phyloP scores from a whole-genome alignment of 1,140 invertebrate species.

The Eurosta solidaginis region DNA sequence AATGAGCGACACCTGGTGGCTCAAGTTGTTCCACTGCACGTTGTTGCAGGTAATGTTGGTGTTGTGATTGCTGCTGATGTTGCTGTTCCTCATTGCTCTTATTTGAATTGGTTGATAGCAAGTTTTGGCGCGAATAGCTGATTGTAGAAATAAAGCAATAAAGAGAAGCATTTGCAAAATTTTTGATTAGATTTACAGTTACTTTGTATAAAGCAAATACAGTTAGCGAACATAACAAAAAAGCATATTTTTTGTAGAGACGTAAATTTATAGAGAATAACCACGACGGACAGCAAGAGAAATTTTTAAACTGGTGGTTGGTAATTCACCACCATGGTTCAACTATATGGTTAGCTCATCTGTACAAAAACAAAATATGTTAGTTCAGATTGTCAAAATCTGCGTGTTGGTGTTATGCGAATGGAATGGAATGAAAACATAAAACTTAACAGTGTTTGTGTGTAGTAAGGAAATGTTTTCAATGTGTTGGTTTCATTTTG shows the following conservation, averaged over 20 bases:
- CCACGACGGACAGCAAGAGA: too few species aligned
- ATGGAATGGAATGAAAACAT: too few species aligned
- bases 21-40: neutral
- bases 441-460: too few species aligned
- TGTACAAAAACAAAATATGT: too few species aligned
- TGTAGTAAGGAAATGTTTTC: too few species aligned
- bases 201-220: neutral
- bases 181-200: neutral
- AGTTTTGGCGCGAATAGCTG: conserved; percentile 84
- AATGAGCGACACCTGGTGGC: neutral
- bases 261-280: neutral
- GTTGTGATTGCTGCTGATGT: conserved; percentile 43
- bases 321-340: too few species aligned
- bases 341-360: too few species aligned
- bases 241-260: neutral
- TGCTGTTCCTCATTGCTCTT: conserved; percentile 67
- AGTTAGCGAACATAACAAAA: neutral
- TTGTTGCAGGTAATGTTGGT: conserved; percentile 36
- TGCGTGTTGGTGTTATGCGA: too few species aligned
- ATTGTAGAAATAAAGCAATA: neutral
- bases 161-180: neutral
- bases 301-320: too few species aligned
- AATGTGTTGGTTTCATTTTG: too few species aligned
- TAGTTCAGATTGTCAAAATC: too few species aligned
- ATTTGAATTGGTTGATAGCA: conserved; percentile 70